Base-by-base conservation (phyloP, 2,888 invertebrate species). In the Lithophane socia region DNA sequence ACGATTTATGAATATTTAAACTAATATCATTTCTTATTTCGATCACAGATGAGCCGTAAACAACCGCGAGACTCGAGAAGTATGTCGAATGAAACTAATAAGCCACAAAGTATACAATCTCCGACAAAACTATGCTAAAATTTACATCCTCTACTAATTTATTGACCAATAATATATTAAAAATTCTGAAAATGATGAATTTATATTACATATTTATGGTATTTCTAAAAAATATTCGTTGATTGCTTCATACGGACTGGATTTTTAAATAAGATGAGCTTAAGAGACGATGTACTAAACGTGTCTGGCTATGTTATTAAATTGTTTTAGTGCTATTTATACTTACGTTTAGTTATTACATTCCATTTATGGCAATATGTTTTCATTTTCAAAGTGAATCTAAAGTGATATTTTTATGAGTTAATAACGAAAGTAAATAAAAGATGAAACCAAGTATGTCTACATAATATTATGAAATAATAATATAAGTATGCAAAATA, bases 121-220 rank as follows among this genome's bases (percentile, higher is more conserved):
- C 37, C 21, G 13, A 72, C 21, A 63, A 83, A 87, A 83, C 79
- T 88, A 64, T 86, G 86, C 77, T 79, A 80, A 88, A 85, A 87
- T 88, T 87, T 84, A 84, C 87, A 87, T 88, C 44, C 37, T 61
- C 79, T 16, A 76, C 78, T 83, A 77, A 83, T 86, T 75, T 76
- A 56, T 76, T 78, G 49, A 71, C 79, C 76, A 80, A 74, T 78
- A 70, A 69, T 56, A 78, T 65, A 75, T 86, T 73, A 67, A 75
- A 70, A 42, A 21, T 63, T 78, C 18, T 54, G 75, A 69, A 73
- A 78, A 70, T 74, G 52, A 75, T 76, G 61, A 65, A 80, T 78
- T 66, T 73, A 72, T 70, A 70, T 65, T 71, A 13, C 2, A 54
- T 0, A 42, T 76, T 58, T 70, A 67, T 73, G 24, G 24, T 12